Percentiles rank a stretch among this genome's conserved stretches.
phyloP scores from a whole-genome alignment of 2,888 invertebrate species.

The Elmis aenea region DNA sequence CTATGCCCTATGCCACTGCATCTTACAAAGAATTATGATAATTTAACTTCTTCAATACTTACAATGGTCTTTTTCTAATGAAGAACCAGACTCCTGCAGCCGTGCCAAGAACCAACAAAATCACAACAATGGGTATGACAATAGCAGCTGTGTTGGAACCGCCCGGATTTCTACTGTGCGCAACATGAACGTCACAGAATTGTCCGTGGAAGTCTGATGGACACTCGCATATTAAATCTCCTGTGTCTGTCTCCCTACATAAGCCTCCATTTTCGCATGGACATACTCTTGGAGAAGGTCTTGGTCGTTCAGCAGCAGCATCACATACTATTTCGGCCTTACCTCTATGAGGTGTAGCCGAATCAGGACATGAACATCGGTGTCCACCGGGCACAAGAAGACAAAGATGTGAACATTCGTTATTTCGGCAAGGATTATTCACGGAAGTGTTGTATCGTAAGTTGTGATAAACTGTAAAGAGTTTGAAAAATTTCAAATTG shows the following conservation, averaged over 20 bases:
- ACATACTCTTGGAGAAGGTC: slow-evolving; percentile 73
- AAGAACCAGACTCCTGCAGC: slow-evolving; percentile 78
- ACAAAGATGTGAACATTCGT: slow-evolving; percentile 88
- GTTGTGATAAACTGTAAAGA: slow-evolving; percentile 67
- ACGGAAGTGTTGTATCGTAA: slow-evolving; percentile 75
- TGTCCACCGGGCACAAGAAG: slow-evolving; percentile 83
- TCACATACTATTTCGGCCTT: slow-evolving; percentile 72
- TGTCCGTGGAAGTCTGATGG: slow-evolving; percentile 65
- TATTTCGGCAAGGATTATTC: slow-evolving; percentile 62
- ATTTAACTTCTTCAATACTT: too few species aligned
- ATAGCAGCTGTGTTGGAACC: slow-evolving; percentile 65
- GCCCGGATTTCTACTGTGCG: slow-evolving; percentile 53
- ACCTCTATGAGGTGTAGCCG: slow-evolving; percentile 45
- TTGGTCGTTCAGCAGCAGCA: slow-evolving; percentile 72
- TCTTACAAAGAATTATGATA: too few species aligned
- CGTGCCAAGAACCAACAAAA: slow-evolving; percentile 65
- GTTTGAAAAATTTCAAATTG: slow-evolving; percentile 1
- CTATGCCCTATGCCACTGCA: too few species aligned
- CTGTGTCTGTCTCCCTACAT: slow-evolving; percentile 58
- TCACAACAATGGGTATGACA: slow-evolving; percentile 75
- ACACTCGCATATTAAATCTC: slow-evolving; percentile 68
- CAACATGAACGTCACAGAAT: slow-evolving; percentile 65
- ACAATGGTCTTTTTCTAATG: slow-evolving; percentile 79
- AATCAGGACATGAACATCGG: slow-evolving; percentile 88
- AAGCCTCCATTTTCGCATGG: slow-evolving; percentile 83